Conservation (phyloP, 2,113 vertebrate genomes). For the Dromas ardeola region DNA sequence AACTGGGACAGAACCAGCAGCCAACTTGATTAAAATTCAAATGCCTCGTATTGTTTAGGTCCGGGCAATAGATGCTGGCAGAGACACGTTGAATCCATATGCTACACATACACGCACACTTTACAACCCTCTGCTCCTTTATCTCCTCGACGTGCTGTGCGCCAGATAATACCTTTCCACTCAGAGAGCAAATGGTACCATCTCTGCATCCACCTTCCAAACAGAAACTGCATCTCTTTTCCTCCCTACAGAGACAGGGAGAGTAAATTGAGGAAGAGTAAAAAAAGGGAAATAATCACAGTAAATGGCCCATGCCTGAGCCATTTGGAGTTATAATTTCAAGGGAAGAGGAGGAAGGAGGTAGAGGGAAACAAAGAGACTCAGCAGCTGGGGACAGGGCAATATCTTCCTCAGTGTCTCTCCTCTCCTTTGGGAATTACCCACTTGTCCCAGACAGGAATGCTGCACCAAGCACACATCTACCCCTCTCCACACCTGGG, state of each 20-base stretch:
- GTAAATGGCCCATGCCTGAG: conserved; percentile 29
- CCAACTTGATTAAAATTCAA: conserved; percentile 57
- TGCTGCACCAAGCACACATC: neutral
- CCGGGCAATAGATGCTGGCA: neutral
- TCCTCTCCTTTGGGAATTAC: neutral
- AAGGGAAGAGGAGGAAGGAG: conserved; percentile 12
- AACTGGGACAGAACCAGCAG: conserved; percentile 34
- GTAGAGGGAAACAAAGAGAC: conserved; percentile 11
- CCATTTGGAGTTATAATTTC: conserved; percentile 25
- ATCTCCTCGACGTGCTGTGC: neutral
- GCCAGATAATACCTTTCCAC: neutral
- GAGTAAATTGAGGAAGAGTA: conserved; percentile 41
- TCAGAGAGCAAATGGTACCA: conserved; percentile 24
- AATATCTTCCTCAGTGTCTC: neutral
- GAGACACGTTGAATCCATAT: neutral
- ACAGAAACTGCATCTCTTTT: conserved; percentile 3
- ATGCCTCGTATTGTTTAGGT: neutral
- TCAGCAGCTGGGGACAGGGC: neutral
- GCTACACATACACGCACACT: neutral
- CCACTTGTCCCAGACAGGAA: neutral
- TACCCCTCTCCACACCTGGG: neutral
- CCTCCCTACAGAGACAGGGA: neutral
- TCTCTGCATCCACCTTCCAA: neutral
- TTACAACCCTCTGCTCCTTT: neutral
- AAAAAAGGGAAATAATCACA: conserved; percentile 56